These are phyloP conservation scores for Camptogramma bilineatum DNA, from an alignment of 2,888 invertebrate genomes.

Conservation along the genomic window DNA sequence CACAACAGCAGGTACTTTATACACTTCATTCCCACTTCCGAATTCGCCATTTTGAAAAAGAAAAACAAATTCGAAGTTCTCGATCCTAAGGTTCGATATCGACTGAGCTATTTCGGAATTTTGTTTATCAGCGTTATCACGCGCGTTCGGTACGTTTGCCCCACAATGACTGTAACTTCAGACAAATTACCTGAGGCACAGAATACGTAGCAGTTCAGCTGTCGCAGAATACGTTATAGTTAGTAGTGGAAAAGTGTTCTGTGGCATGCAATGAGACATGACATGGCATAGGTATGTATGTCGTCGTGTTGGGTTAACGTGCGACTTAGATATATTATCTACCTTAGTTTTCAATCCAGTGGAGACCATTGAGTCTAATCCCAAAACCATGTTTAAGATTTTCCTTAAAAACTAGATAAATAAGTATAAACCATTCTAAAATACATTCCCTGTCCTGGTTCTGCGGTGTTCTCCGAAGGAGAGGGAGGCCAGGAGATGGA, in stretches of 20 bases:
- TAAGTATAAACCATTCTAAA: too few species aligned
- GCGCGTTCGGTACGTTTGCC: conserved; percentile 34
- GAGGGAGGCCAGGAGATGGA: too few species aligned
- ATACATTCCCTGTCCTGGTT: too few species aligned
- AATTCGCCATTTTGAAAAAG: conserved; percentile 66
- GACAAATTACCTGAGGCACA: conserved; percentile 55
- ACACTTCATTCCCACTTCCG: conserved; percentile 89
- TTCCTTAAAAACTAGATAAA: too few species aligned
- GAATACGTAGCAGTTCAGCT: conserved; percentile 15
- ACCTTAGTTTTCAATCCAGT: too few species aligned
- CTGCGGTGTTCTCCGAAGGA: too few species aligned
- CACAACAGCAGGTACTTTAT: conserved; percentile 91
- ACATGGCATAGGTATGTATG: background rate
- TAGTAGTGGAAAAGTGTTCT: background rate
- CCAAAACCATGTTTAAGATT: too few species aligned
- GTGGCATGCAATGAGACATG: background rate
- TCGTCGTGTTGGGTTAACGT: too few species aligned
- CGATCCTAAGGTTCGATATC: conserved; percentile 8
- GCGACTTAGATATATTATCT: too few species aligned
- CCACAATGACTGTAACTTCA: conserved; percentile 47
- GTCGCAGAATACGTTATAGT: conserved; percentile 6
- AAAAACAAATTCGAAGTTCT: conserved; percentile 7
- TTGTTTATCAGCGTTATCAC: conserved; percentile 22
- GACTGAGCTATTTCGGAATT: conserved; percentile 22
- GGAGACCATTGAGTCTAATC: too few species aligned